Base-by-base conservation (phyloP, 2,888 invertebrate genomes). In the Eilema sororculum region DNA sequence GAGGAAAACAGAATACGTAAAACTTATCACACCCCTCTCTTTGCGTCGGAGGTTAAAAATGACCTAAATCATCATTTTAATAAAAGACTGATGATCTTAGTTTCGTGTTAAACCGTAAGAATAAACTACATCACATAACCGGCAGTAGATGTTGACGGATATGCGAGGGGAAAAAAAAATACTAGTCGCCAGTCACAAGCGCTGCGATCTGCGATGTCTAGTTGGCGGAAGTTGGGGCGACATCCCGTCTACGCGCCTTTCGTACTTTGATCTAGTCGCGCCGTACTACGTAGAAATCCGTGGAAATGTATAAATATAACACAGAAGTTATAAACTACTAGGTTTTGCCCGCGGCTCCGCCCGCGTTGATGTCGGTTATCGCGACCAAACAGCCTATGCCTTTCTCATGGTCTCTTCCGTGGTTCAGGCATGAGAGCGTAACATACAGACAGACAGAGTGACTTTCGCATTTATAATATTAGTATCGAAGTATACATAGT, bases 201-300 rank as follows among this genome's bases (percentile, higher is more conserved):
- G 59, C 71, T 73, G 58, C 52, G 52, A 9, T 52, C 8, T n/a
- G n/a, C 78, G 74, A 80, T 78, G 74, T 78, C 68, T 73, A 72
- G 79, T 70, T 56, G 67, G 62, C 79, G 79, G 79, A 81, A 80
- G 79, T 71, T 52, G 68, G 78, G 79, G 77, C 71, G 80, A 80
- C 81, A 70, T 73, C 64, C 73, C 60, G 72, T 52, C 64, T 64
- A 46, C 72, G 75, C 71, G 57, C 79, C 67, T 68, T 75, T 69
- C 52, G n/a, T 62, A 69, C 69, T 61, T 62, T 16, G 37, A 62
- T 41, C 52, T 52, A 2, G 8, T 20, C 46, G 6, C 52, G 52
- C n/a, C n/a, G 52, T n/a, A 52, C 20, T 52, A n/a, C 52, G 9
- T n/a, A n/a, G 52, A 52, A 52, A 52, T 52, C 52, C 5, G 9